Evolutionary conservation across 2,113 vertebrate species (phyloP).

Genomic region (Syrrhaptes paradoxus): DNA sequence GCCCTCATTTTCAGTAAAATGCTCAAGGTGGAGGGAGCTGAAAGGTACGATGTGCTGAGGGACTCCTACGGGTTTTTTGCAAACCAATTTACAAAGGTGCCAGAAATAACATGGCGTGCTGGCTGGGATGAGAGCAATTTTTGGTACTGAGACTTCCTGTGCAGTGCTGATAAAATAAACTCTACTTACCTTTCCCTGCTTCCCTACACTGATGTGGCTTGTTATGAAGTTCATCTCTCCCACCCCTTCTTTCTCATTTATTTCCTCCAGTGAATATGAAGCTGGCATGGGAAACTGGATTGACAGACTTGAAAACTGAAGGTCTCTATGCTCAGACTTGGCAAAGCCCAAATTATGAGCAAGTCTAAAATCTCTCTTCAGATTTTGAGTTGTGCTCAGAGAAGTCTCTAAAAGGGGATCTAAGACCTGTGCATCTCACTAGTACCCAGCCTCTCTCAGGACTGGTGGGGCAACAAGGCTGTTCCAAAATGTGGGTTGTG

Average conservation of each 20-base stretch:
- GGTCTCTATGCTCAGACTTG: not conserved
- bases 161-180: slow-evolving; percentile 56
- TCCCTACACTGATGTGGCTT: not conserved
- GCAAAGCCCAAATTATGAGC: not conserved
- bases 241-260: slow-evolving; percentile 1
- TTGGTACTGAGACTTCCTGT: slow-evolving; percentile 29
- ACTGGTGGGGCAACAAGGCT: not conserved
- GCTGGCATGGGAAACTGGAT: not conserved
- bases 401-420: not conserved
- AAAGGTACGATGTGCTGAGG: not conserved
- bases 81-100: slow-evolving; percentile 14
- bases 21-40: not conserved
- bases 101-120: slow-evolving; percentile 34
- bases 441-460: not conserved
- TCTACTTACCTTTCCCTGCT: slow-evolving; percentile 31
- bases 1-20: not conserved
- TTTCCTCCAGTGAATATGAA: not conserved
- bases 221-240: not conserved
- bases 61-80: not conserved
- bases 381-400: not conserved
- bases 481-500: not conserved
- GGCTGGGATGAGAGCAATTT: slow-evolving; percentile 21
- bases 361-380: not conserved
- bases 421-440: not conserved
- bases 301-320: not conserved